phyloP scores from a whole-genome alignment of 2,888 invertebrate genomes.

The Netelia melanura region DNA sequence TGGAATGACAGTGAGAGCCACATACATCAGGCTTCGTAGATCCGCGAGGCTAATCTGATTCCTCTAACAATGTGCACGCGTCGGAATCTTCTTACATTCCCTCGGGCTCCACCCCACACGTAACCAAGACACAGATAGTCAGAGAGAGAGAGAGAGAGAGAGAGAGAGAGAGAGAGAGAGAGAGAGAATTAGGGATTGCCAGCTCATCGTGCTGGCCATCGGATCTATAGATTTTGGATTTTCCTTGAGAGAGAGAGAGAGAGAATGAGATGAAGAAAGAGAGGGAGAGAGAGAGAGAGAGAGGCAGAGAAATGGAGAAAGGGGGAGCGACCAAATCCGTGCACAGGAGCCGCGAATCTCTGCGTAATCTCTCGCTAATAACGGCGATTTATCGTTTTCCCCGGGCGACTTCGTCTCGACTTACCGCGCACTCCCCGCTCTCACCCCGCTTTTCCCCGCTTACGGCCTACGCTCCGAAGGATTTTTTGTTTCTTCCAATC shows the following conservation, averaged over 20 bases:
- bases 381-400: slow-evolving; percentile 83
- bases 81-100: slow-evolving; percentile 84
- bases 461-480: neutral
- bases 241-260: slow-evolving; percentile 60
- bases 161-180: slow-evolving; percentile 20
- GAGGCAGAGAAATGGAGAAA: neutral
- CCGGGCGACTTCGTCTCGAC: slow-evolving; percentile 72
- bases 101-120: slow-evolving; percentile 60
- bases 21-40: slow-evolving; percentile 83
- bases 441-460: slow-evolving; percentile 36
- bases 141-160: slow-evolving; percentile 11
- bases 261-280: slow-evolving; percentile 25
- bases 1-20: slow-evolving; percentile 73
- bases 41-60: slow-evolving; percentile 83
- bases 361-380: slow-evolving; percentile 84
- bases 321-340: slow-evolving; percentile 52
- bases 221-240: slow-evolving; percentile 83
- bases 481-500: neutral
- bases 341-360: slow-evolving; percentile 71
- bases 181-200: slow-evolving; percentile 53
- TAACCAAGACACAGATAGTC: slow-evolving; percentile 8
- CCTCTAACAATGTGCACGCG: slow-evolving; percentile 85
- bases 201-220: slow-evolving; percentile 59
- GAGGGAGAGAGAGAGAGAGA: slow-evolving; percentile 32
- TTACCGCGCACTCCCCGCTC: slow-evolving; percentile 61